A percentile compares a stretch with the other conserved stretches of the same genome.
These are phyloP conservation scores for Myotis davidii DNA, from an alignment of 2,113 vertebrate species.

Conservation along the genomic window DNA sequence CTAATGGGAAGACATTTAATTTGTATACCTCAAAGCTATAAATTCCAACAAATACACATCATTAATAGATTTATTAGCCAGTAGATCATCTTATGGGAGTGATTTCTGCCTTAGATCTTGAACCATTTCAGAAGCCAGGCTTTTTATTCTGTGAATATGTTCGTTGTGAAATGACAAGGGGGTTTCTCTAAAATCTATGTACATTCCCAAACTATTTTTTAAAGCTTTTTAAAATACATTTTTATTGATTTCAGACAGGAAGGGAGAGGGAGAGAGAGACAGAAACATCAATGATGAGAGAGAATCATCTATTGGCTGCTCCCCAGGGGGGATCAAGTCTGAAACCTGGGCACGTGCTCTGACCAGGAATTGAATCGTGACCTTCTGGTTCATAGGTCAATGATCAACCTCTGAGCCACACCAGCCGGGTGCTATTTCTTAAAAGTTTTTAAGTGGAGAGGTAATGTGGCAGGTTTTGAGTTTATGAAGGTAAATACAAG, in stretches of 20 bases:
- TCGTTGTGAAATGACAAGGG: background rate
- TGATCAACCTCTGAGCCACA: no score
- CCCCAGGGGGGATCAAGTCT: no score
- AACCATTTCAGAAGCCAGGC: background rate
- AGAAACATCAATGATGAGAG: no score
- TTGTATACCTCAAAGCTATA: background rate
- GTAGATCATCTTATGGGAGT: background rate
- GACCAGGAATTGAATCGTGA: no score
- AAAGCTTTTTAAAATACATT: background rate
- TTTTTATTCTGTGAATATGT: slow-evolving; percentile 18
- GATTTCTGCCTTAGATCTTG: background rate
- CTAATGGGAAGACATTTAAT: background rate
- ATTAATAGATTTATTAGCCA: slow-evolving; percentile 16
- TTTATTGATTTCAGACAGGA: no score
- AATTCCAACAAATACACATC: background rate
- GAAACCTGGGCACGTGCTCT: no score
- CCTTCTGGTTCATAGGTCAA: no score
- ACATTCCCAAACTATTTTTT: slow-evolving; percentile 27
- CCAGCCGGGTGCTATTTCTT: background rate
- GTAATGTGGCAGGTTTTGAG: background rate
- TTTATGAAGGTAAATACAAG: slow-evolving; percentile 1
- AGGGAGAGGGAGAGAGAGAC: no score
- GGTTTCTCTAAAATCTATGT: background rate
- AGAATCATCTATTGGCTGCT: no score
- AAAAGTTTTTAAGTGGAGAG: slow-evolving; percentile 11